Conservation (phyloP, 2,888 invertebrate species). For the Apodemia zela region DNA sequence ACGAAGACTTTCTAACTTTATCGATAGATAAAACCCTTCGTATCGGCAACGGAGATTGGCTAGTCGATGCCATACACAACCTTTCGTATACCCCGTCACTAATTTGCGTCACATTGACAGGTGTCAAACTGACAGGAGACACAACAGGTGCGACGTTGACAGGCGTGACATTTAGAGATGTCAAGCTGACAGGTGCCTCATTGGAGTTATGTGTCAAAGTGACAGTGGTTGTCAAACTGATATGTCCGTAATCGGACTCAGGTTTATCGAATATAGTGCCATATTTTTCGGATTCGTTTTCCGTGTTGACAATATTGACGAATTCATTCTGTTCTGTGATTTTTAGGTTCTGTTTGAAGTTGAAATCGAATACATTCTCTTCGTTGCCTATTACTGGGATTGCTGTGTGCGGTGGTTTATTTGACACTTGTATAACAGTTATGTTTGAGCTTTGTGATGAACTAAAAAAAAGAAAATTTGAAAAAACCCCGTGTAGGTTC, state of each 20-base stretch:
- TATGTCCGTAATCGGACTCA: slow-evolving; percentile 62
- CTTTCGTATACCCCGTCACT: slow-evolving; percentile 56
- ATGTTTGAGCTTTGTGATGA: slow-evolving; percentile 64
- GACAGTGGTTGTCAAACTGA: slow-evolving; percentile 67
- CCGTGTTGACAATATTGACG: slow-evolving; percentile 67
- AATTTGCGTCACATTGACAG: slow-evolving; percentile 25
- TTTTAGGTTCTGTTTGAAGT: slow-evolving; percentile 48
- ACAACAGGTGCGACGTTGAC: slow-evolving; percentile 35
- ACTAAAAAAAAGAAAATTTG: slow-evolving; percentile 37
- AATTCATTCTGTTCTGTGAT: slow-evolving; percentile 43
- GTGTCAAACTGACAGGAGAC: slow-evolving; percentile 34
- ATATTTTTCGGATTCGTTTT: slow-evolving; percentile 41
- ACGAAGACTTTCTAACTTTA: slow-evolving; percentile 56
- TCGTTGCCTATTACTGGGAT: slow-evolving; percentile 60
- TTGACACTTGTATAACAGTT: slow-evolving; percentile 82
- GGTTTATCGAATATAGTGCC: slow-evolving; percentile 53
- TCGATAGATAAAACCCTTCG: slow-evolving; percentile 48
- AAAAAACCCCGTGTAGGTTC: too few relatives aligned
- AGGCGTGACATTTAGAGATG: slow-evolving; percentile 32
- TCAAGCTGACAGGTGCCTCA: slow-evolving; percentile 46
- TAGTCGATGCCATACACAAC: slow-evolving; percentile 65
- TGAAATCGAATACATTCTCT: slow-evolving; percentile 58
- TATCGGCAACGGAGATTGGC: slow-evolving; percentile 48
- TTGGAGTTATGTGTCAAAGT: slow-evolving; percentile 34
- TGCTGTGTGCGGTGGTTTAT: slow-evolving; percentile 69